A percentile compares a stretch with the other conserved stretches of the same genome.
Conservation (phyloP, 2,797 vertebrate genomes). For the Poliocrania exsul region DNA sequence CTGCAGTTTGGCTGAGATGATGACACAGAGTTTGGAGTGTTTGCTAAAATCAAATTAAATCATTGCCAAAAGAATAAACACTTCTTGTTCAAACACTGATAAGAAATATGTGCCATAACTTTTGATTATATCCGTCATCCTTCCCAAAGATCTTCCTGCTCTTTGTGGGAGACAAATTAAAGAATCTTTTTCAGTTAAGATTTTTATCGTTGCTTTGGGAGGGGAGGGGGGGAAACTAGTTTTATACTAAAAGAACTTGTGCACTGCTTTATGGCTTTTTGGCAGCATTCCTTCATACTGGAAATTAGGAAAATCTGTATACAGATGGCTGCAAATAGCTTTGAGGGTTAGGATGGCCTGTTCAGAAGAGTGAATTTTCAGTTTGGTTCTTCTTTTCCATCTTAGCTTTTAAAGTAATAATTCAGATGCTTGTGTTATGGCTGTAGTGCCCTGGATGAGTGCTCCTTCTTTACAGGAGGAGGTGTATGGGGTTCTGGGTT, state of each 20-base stretch:
- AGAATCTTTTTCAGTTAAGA: constrained; percentile 21
- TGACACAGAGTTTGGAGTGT: not conserved
- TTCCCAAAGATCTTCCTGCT: constrained; percentile 23
- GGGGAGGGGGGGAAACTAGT: not conserved
- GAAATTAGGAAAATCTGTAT: not conserved
- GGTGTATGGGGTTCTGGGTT: fast-evolving
- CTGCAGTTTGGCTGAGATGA: not conserved
- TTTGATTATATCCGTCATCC: not conserved
- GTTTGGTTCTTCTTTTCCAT: not conserved
- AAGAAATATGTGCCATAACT: constrained; percentile 11
- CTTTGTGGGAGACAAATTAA: constrained; percentile 18
- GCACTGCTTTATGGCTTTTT: not conserved
- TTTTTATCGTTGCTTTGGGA: not conserved
- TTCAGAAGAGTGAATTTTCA: not conserved
- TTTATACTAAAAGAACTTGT: not conserved
- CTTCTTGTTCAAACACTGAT: constrained; percentile 19
- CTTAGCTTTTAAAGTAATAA: not conserved
- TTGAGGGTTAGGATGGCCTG: not conserved
- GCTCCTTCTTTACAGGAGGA: not conserved
- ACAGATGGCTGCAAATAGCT: not conserved
- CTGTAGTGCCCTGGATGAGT: not conserved
- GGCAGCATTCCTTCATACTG: not conserved
- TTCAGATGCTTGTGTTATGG: not conserved
- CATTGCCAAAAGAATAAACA: constrained; percentile 20
- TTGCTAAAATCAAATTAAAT: constrained; percentile 36